phyloP scores from a whole-genome alignment of 2,888 invertebrate species.

The Heterodera filipjevi region DNA sequence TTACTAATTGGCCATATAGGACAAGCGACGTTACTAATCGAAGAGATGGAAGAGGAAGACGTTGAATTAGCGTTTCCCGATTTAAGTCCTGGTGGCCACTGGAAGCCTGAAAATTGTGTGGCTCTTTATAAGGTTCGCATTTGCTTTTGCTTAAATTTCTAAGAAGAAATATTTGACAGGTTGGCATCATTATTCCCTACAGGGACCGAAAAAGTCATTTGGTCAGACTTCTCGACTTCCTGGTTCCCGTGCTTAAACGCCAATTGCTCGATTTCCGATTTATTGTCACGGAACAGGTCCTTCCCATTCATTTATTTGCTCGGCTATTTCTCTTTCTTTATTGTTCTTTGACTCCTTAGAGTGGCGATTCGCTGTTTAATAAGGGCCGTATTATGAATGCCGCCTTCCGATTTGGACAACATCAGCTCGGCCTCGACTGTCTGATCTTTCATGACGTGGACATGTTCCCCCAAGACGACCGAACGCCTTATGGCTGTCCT shows the following conservation, averaged over 20 bases:
- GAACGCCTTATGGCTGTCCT: slow-evolving; percentile 26
- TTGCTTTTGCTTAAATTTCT: not conserved
- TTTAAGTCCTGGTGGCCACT: slow-evolving; percentile 58
- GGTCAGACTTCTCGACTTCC: slow-evolving; percentile 62
- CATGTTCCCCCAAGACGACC: slow-evolving; percentile 65
- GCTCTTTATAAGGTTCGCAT: slow-evolving; percentile 46
- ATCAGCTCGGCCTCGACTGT: slow-evolving; percentile 61
- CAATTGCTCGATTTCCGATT: slow-evolving; percentile 65
- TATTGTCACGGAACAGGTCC: slow-evolving; percentile 65
- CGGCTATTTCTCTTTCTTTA: not conserved
- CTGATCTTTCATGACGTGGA: slow-evolving; percentile 67
- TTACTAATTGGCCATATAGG: slow-evolving; percentile 40
- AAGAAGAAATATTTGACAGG: slow-evolving; percentile 41
- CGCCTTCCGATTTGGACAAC: slow-evolving; percentile 58
- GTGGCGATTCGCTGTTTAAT: slow-evolving; percentile 60
- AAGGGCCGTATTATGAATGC: slow-evolving; percentile 66
- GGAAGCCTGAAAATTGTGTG: slow-evolving; percentile 62
- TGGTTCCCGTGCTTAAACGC: slow-evolving; percentile 63
- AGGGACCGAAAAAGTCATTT: slow-evolving; percentile 65
- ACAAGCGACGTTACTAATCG: slow-evolving; percentile 60
- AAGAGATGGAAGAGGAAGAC: slow-evolving; percentile 54
- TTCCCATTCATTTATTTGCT: no score
- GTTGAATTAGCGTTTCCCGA: slow-evolving; percentile 54
- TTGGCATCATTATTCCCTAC: slow-evolving; percentile 66
- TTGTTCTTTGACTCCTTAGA: slow-evolving; percentile 46